Percentiles rank a stretch among this genome's conserved stretches.
phyloP scores from a whole-genome alignment of 2,888 invertebrate genomes.

The Pheosia tremula region DNA sequence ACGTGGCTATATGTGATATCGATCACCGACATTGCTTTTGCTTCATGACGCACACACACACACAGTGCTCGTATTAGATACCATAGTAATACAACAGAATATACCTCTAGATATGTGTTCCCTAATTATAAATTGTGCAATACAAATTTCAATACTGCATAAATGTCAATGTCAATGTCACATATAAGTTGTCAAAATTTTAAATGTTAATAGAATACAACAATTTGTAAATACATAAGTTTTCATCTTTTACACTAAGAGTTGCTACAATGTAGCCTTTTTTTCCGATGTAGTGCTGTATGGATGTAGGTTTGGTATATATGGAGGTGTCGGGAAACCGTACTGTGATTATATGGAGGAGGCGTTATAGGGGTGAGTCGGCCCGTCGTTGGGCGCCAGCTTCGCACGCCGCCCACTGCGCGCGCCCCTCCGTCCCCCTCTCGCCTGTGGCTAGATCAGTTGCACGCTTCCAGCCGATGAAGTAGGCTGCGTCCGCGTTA shows the following conservation, averaged over 20 bases:
- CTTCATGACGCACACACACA: not conserved
- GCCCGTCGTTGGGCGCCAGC: conserved; percentile 63
- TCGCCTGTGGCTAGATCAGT: conserved; percentile 55
- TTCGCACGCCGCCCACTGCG: conserved; percentile 54
- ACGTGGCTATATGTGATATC: conserved; percentile 18
- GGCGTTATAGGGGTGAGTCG: conserved; percentile 57
- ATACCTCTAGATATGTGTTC: too few relatives aligned
- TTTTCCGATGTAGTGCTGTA: conserved; percentile 50
- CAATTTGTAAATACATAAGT: too few relatives aligned
- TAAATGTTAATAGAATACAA: too few relatives aligned
- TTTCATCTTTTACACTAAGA: conserved; percentile 5
- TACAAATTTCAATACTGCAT: not conserved
- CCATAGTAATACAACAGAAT: not conserved
- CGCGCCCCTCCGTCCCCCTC: conserved; percentile 43
- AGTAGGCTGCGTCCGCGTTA: conserved; percentile 74
- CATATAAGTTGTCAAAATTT: not conserved
- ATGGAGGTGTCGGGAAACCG: conserved; percentile 69
- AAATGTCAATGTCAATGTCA: too few relatives aligned
- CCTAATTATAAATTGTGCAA: not conserved
- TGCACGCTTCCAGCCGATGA: conserved; percentile 69
- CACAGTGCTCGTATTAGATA: not conserved
- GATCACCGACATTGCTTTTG: conserved; percentile 17
- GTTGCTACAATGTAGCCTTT: conserved; percentile 23
- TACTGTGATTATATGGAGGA: conserved; percentile 73
- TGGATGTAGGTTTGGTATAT: conserved; percentile 19